Percentiles rank a stretch among this genome's conserved stretches.
These are phyloP conservation scores for Eptatretus burgeri DNA, from an alignment of 2,113 vertebrate genomes.

Conservation along the genomic window DNA sequence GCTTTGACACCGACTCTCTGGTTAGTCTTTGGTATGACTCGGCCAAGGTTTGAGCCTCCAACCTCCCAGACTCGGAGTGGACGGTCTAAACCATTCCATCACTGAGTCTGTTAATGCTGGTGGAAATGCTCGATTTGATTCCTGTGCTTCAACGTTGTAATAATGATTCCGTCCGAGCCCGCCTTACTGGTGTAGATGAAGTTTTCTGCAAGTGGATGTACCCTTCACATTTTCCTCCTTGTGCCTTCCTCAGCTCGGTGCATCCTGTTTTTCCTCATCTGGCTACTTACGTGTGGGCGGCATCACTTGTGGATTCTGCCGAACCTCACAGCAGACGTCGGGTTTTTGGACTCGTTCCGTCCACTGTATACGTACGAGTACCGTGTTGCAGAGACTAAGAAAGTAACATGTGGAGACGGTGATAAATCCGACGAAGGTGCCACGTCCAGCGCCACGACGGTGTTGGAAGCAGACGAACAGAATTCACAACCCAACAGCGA, in stretches of 20 bases:
- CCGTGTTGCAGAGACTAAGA: slow-evolving; percentile 28
- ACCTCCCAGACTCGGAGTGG: no score
- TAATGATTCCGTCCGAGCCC: no score
- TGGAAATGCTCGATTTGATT: no score
- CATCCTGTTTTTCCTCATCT: slow-evolving; percentile 91
- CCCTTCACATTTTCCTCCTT: no score
- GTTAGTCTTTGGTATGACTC: no score
- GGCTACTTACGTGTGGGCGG: slow-evolving; percentile 76
- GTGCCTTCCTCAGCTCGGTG: slow-evolving; percentile 36
- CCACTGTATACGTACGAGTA: slow-evolving; percentile 90
- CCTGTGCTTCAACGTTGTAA: no score
- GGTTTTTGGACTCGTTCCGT: slow-evolving; percentile 94
- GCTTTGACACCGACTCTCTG: no score
- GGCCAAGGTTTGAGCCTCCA: no score
- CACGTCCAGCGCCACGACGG: slow-evolving; percentile 19
- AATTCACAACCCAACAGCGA: slow-evolving; percentile 31
- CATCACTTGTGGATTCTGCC: slow-evolving; percentile 99
- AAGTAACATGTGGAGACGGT: slow-evolving; percentile 16
- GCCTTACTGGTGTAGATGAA: no score
- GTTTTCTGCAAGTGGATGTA: no score
- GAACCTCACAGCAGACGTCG: slow-evolving; percentile 81
- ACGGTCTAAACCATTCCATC: no score
- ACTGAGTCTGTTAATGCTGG: no score
- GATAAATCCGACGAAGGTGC: slow-evolving; percentile 27
- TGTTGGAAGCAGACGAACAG: neutral